These are phyloP conservation scores for Syngnathus acus DNA, from an alignment of 2,797 vertebrate species.

Conservation along the genomic window DNA sequence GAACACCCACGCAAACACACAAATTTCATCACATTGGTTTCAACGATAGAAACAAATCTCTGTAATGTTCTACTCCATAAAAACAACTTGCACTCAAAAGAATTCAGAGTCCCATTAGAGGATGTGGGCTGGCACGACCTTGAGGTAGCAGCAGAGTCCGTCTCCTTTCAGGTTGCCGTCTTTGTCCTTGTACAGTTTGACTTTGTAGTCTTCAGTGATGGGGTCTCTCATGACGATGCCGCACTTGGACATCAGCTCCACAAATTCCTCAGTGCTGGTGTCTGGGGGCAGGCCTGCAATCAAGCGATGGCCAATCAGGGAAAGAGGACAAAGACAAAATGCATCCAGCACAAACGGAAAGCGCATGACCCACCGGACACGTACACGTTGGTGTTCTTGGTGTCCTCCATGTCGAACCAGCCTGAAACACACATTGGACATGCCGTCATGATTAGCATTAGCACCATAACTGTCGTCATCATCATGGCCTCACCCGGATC, in stretches of 20 bases:
- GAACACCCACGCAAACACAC: slow-evolving; percentile 15
- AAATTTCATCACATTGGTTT: too few relatives aligned
- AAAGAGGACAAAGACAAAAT: not conserved
- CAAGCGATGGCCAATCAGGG: not conserved
- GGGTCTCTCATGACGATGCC: slow-evolving; percentile 94
- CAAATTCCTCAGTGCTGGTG: slow-evolving; percentile 87
- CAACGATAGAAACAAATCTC: too few relatives aligned
- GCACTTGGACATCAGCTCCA: slow-evolving; percentile 88
- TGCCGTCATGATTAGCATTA: too few relatives aligned
- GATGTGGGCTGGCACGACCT: slow-evolving; percentile 50
- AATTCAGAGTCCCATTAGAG: not conserved
- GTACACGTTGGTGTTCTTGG: slow-evolving; percentile 94
- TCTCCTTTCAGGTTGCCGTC: slow-evolving; percentile 94
- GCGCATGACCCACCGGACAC: slow-evolving; percentile 77
- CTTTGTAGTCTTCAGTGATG: slow-evolving; percentile 85
- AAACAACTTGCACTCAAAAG: too few relatives aligned
- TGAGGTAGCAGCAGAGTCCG: slow-evolving; percentile 93
- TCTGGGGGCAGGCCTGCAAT: slow-evolving; percentile 85
- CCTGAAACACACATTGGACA: slow-evolving; percentile 54
- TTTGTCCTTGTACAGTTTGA: slow-evolving; percentile 92
- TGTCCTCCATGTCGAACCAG: slow-evolving; percentile 91
- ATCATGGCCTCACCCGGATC: slow-evolving; percentile 71
- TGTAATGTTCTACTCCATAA: too few relatives aligned
- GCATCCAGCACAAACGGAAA: not conserved
- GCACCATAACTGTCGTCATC: too few relatives aligned